phyloP scores from a whole-genome alignment of 2,888 invertebrate species.

The Entomobrya proxima region DNA sequence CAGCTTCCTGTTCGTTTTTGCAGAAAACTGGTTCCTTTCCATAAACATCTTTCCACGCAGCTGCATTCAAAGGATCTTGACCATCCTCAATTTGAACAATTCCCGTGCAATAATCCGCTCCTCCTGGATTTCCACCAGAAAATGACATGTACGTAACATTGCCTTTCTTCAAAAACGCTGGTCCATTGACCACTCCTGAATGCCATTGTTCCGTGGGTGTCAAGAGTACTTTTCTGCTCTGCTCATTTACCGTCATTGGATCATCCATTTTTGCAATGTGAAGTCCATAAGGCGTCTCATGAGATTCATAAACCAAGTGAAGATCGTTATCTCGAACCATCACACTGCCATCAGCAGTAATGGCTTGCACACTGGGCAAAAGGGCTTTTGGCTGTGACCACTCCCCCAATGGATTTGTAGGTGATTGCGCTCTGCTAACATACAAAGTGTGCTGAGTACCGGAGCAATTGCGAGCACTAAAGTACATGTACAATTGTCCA shows the following conservation, averaged over 20 bases:
- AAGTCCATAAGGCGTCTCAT: constrained; percentile 24
- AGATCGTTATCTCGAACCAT: constrained; percentile 29
- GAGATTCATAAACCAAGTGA: constrained; percentile 54
- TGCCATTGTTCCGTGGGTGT: constrained; percentile 41
- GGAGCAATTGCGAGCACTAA: not conserved
- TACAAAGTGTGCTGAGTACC: constrained; percentile 25
- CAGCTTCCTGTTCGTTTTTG: constrained; percentile 43
- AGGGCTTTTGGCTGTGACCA: constrained; percentile 31
- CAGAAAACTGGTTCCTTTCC: constrained; percentile 33
- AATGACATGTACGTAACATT: constrained; percentile 33
- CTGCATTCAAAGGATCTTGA: constrained; percentile 17
- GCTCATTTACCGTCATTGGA: not conserved
- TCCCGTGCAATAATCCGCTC: no score
- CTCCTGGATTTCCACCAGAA: constrained; percentile 55
- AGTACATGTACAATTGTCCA: constrained; percentile 41
- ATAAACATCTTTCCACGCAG: constrained; percentile 1
- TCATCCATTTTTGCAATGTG: constrained; percentile 44
- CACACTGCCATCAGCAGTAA: constrained; percentile 37
- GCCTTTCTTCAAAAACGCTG: constrained; percentile 9
- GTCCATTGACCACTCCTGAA: constrained; percentile 18
- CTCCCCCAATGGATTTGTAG: constrained; percentile 38
- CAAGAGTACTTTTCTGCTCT: not conserved
- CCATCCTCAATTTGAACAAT: constrained; percentile 56
- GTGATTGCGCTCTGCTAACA: constrained; percentile 43
- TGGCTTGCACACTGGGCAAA: not conserved